Conservation (phyloP, 2,888 invertebrate genomes). For the Cephus rjabovi region DNA sequence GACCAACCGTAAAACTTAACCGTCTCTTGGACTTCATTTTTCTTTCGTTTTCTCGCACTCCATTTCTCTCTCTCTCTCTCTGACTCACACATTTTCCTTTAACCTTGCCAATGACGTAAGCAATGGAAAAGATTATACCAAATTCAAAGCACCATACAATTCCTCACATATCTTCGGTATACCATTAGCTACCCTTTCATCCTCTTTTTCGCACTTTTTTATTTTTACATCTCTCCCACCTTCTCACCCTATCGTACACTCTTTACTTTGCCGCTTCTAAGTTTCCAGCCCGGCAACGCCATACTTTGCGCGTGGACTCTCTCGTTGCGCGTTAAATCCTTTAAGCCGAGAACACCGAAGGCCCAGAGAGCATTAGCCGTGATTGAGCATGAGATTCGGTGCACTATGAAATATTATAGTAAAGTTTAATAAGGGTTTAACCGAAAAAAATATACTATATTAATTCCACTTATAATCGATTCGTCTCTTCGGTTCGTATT, state of each 20-base stretch:
- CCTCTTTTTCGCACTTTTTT: not conserved
- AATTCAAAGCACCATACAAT: too few species aligned
- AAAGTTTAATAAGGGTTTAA: not conserved
- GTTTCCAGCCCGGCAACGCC: not conserved
- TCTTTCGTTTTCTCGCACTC: not conserved
- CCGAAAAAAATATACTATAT: not conserved
- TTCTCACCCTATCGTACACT: not conserved
- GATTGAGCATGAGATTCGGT: not conserved
- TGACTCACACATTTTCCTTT: not conserved
- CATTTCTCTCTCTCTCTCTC: conserved; percentile 7
- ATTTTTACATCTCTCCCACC: not conserved
- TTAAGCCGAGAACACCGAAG: not conserved
- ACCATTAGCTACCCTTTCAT: too few species aligned
- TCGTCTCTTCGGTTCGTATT: not conserved
- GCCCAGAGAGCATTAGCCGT: not conserved
- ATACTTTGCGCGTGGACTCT: not conserved
- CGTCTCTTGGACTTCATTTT: not conserved
- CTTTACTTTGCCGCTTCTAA: not conserved
- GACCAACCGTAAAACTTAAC: not conserved
- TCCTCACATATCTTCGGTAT: too few species aligned
- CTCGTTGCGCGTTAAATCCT: not conserved
- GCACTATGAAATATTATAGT: not conserved
- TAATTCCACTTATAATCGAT: not conserved
- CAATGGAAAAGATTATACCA: too few species aligned
- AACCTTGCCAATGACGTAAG: too few species aligned